Evolutionary conservation across 1,140 invertebrate species (phyloP).

Genomic region (Zaprionus camerounensis): DNA sequence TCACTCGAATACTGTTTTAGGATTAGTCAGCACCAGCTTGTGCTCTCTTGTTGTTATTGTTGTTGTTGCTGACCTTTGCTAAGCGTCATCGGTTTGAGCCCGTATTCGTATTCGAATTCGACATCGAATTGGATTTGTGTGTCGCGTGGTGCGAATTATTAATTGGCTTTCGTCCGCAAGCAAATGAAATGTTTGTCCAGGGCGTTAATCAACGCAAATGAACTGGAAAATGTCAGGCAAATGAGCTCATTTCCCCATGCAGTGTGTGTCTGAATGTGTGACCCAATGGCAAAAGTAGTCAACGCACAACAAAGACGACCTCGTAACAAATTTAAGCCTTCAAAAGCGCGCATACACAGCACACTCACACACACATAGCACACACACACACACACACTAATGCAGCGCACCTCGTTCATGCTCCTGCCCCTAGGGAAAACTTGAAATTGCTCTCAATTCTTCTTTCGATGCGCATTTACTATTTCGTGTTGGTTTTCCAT

Average conservation of each 20-base stretch:
- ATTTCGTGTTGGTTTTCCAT: conserved; percentile 42
- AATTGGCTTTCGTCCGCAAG: conserved; percentile 23
- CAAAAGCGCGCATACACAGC: conserved; percentile 12
- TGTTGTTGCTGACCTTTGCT: conserved; percentile 46
- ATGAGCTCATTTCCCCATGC: conserved; percentile 78
- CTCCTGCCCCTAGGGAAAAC: conserved; percentile 35
- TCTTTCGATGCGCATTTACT: conserved; percentile 48
- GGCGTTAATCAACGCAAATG: conserved; percentile 79
- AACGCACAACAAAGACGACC: conserved; percentile 65
- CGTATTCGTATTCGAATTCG: conserved; percentile 19
- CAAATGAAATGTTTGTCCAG: conserved; percentile 49
- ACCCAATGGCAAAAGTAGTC: conserved; percentile 60
- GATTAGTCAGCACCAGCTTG: conserved; percentile 54
- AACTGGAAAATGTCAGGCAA: conserved; percentile 79
- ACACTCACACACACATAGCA: neutral
- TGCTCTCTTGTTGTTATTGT: conserved; percentile 15
- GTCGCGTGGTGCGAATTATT: conserved; percentile 38
- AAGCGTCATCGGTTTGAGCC: conserved; percentile 23
- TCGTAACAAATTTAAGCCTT: conserved; percentile 73
- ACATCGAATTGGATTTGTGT: conserved; percentile 57
- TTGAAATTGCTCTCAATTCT: conserved; percentile 71
- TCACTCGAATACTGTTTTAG: conserved; percentile 35
- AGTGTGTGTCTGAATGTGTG: conserved; percentile 30
- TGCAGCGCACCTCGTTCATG: neutral
- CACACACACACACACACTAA: neutral